phyloP scores from a whole-genome alignment of 2,888 invertebrate species.

The Globia sparganii region DNA sequence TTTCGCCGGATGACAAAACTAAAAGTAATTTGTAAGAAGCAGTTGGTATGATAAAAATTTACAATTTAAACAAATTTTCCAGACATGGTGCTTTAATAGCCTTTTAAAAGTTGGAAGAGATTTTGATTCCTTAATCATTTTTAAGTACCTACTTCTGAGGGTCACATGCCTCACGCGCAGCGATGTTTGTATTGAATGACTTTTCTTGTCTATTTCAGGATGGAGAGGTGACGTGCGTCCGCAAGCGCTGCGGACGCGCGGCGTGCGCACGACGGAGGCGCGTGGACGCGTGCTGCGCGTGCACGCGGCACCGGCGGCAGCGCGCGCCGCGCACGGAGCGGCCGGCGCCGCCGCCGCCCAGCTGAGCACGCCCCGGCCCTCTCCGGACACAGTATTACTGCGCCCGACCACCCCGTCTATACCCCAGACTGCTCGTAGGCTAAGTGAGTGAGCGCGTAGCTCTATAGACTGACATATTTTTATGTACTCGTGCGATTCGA shows the following conservation, averaged over 20 bases:
- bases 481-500: conserved; percentile 88
- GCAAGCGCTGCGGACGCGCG: conserved; percentile 94
- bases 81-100: background rate
- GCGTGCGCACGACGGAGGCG: conserved; percentile 91
- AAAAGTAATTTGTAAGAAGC: background rate
- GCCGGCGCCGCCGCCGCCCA: conserved; percentile 70
- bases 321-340: conserved; percentile 76
- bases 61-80: background rate
- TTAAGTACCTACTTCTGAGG: background rate
- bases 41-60: background rate
- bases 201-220: conserved; percentile 89
- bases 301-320: conserved; percentile 90
- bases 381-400: conserved; percentile 68
- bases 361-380: conserved; percentile 74
- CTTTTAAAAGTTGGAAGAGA: background rate
- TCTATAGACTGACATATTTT: conserved; percentile 89
- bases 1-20: background rate
- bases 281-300: conserved; percentile 91
- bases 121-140: background rate
- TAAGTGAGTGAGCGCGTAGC: conserved; percentile 86
- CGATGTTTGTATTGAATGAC: background rate
- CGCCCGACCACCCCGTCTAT: conserved; percentile 75
- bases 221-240: conserved; percentile 94
- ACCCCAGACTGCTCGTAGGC: conserved; percentile 86
- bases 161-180: too few species aligned